Evolutionary conservation across 2,797 vertebrate genomes (phyloP).

Genomic region (Cygnus olor): DNA sequence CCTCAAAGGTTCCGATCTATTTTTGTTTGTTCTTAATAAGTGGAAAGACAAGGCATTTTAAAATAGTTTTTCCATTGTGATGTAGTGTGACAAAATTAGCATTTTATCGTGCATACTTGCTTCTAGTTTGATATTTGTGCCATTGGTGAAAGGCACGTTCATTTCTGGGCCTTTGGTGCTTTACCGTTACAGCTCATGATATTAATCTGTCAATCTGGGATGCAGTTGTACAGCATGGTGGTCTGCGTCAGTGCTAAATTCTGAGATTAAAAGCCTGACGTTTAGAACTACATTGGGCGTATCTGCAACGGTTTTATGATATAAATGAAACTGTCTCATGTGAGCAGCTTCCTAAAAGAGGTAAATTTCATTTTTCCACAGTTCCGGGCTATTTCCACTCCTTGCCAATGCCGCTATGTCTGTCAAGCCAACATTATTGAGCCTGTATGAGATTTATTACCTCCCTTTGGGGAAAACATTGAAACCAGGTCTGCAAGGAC

Average conservation of each 20-base stretch:
- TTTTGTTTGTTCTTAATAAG: not conserved
- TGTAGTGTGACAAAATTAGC: not conserved
- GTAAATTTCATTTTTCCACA: conserved; percentile 58
- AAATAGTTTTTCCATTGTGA: not conserved
- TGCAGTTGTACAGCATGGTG: not conserved
- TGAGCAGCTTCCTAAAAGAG: not conserved
- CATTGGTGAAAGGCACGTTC: not conserved
- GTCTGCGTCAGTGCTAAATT: not conserved
- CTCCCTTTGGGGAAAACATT: conserved; percentile 96
- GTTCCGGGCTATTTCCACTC: conserved; percentile 96
- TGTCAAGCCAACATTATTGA: conserved; percentile 94
- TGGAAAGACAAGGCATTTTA: not conserved
- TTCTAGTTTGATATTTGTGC: not conserved
- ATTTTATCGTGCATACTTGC: not conserved
- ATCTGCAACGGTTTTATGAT: not conserved
- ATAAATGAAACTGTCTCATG: not conserved
- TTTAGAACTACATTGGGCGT: not conserved
- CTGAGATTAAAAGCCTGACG: not conserved
- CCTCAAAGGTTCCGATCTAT: not conserved
- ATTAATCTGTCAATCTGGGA: not conserved
- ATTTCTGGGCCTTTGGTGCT: not conserved
- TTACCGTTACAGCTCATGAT: not conserved
- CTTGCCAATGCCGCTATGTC: conserved; percentile 99
- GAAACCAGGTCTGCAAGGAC: conserved; percentile 96
- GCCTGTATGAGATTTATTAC: conserved; percentile 97